phyloP scores from a whole-genome alignment of 2,113 vertebrate genomes.

The Microcebus murinus region DNA sequence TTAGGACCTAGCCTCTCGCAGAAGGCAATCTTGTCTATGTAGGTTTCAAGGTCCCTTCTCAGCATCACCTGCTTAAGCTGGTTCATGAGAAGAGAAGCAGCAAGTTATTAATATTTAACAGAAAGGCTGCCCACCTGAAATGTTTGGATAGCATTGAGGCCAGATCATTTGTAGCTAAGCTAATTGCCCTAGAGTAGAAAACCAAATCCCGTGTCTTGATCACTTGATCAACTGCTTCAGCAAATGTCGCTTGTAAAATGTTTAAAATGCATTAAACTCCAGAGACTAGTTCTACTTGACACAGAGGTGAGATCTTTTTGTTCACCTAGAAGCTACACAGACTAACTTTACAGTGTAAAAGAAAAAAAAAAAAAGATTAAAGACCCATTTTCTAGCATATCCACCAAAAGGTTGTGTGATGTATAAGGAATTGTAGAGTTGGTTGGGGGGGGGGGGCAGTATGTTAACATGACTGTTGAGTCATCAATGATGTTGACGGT shows the following conservation, averaged over 20 bases:
- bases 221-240: background rate
- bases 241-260: background rate
- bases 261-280: background rate
- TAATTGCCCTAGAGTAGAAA: background rate
- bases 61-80: background rate
- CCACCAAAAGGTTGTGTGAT: background rate
- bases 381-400: background rate
- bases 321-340: background rate
- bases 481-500: background rate
- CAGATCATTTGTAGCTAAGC: background rate
- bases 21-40: background rate
- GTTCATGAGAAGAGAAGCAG: background rate
- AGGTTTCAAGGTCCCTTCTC: background rate
- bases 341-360: background rate
- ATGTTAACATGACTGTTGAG: background rate
- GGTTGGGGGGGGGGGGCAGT: background rate
- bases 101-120: background rate
- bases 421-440: background rate
- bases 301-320: background rate
- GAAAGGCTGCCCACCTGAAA: background rate
- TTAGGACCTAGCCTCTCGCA: background rate
- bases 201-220: background rate
- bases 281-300: background rate
- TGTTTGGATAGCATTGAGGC: background rate
- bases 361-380: background rate